phyloP scores from a whole-genome alignment of 2,797 vertebrate species.

The Falco novaeseelandiae region DNA sequence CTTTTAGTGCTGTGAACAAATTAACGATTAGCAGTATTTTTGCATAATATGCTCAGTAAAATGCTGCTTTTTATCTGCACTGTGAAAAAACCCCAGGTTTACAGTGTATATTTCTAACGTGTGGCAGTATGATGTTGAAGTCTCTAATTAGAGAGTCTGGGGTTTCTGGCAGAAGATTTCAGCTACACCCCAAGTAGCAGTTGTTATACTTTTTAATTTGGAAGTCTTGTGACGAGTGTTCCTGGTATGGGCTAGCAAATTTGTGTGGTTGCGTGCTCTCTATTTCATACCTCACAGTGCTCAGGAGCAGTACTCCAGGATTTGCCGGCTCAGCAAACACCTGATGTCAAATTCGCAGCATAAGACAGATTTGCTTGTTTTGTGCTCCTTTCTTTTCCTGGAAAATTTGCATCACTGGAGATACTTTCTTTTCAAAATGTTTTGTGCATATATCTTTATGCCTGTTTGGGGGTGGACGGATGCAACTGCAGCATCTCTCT shows the following conservation, averaged over 20 bases:
- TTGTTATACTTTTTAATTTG: conserved; percentile 8
- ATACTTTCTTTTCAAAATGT: background rate
- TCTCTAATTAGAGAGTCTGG: conserved; percentile 28
- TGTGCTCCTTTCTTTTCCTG: background rate
- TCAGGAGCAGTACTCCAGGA: background rate
- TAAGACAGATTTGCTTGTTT: background rate
- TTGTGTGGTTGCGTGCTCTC: background rate
- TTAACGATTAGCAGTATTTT: background rate
- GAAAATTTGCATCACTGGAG: background rate
- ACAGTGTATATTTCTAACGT: background rate
- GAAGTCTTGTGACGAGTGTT: background rate
- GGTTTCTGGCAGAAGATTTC: conserved; percentile 31
- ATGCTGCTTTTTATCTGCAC: background rate
- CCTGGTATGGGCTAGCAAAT: background rate
- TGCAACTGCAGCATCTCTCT: background rate
- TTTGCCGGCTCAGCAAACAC: conserved; percentile 8
- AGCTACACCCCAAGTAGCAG: conserved; percentile 7
- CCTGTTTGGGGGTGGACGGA: background rate
- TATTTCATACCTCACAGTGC: background rate
- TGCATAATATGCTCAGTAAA: background rate
- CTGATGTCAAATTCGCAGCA: background rate
- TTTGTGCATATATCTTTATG: background rate
- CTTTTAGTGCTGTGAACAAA: background rate
- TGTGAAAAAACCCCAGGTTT: background rate
- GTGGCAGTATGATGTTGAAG: background rate